Base-by-base conservation (phyloP, 2,797 vertebrate species). In the Enoplosus armatus region DNA sequence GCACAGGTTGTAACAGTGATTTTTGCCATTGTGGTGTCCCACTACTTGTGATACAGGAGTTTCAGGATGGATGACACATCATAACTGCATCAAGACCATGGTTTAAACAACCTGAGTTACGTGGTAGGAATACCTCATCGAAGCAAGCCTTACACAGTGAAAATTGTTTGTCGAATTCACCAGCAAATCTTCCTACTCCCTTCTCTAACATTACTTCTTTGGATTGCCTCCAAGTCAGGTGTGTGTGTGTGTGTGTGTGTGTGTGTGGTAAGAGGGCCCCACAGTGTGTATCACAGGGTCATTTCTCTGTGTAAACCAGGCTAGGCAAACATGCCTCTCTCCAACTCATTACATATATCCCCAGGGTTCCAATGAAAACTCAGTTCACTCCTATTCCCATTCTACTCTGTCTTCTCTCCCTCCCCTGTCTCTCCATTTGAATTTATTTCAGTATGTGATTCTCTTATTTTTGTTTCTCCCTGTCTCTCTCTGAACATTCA, bases 271-370 rank as follows among this genome's bases (percentile, higher is more conserved):
- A 47, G 53, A 71, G 4, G 35, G 62, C 60, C 71, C 66, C 60
- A 72, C 75, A 75, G 72, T 82, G 83, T 82, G 77, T 75, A 86
- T 80, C 77, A 71, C 75, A 77, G 86, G 87, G 87, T 88, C 79
- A 89, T 86, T 81, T 89, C 80, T 88, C 75, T 87, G 82, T 89
- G 87, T 82, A 89, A 89, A 91, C 73, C 73, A 70, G 63, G 55
- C 80, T 77, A 51, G 27, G 82, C 74, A 90, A 90, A 90, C 85
- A 88, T 64, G 76, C 50, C 59, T 80, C 81, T 80, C 80, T 82
- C 72, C 67, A 85, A 76, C 84, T 90, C 89, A 91, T 90, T 88
- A 87, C 79, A 87, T 68, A 80, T 68, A 78, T 85, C 89, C 75
- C 78, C 67, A 77, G 87, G 86, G 88, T 79, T 85, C 72, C 48